These are phyloP conservation scores for Akabosia matsudoensis DNA, from an alignment of 1,140 invertebrate species.

Conservation along the genomic window DNA sequence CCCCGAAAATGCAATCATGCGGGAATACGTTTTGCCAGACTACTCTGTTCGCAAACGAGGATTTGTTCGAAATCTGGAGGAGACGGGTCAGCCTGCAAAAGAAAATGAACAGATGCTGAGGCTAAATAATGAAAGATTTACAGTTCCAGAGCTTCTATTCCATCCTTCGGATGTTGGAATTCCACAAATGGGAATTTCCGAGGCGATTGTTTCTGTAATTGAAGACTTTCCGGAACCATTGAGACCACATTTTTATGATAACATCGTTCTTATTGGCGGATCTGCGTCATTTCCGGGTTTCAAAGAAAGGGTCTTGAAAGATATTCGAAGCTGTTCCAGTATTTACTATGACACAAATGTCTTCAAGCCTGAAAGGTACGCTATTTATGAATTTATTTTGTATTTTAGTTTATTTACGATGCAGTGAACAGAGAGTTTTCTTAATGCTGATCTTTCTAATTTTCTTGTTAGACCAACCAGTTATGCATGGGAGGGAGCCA, in stretches of 20 bases:
- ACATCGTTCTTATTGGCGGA: conserved; percentile 91
- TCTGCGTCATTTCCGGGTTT: conserved; percentile 80
- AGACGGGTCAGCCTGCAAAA: conserved; percentile 58
- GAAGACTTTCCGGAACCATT: conserved; percentile 70
- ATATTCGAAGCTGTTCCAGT: conserved; percentile 73
- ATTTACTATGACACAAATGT: conserved; percentile 72
- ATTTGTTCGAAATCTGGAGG: conserved; percentile 62
- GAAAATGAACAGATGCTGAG: conserved; percentile 68
- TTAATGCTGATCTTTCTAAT: background rate
- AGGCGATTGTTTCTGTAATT: conserved; percentile 77
- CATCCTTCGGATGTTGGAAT: conserved; percentile 93
- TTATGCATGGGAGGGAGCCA: conserved; percentile 85
- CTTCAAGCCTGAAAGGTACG: conserved; percentile 61
- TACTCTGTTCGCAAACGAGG: conserved; percentile 79
- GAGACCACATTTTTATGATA: conserved; percentile 75
- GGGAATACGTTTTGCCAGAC: conserved; percentile 94
- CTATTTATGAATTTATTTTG: conserved; percentile 7
- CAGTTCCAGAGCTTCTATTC: conserved; percentile 92
- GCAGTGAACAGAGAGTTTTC: no score
- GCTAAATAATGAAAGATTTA: conserved; percentile 88
- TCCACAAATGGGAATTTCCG: conserved; percentile 87
- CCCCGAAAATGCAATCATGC: conserved; percentile 64
- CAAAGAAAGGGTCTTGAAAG: conserved; percentile 70
- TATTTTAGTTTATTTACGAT: no score
- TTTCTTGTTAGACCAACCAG: conserved; percentile 67